These are phyloP conservation scores for Conomelus anceps DNA, from an alignment of 2,888 invertebrate genomes.

Conservation along the genomic window DNA sequence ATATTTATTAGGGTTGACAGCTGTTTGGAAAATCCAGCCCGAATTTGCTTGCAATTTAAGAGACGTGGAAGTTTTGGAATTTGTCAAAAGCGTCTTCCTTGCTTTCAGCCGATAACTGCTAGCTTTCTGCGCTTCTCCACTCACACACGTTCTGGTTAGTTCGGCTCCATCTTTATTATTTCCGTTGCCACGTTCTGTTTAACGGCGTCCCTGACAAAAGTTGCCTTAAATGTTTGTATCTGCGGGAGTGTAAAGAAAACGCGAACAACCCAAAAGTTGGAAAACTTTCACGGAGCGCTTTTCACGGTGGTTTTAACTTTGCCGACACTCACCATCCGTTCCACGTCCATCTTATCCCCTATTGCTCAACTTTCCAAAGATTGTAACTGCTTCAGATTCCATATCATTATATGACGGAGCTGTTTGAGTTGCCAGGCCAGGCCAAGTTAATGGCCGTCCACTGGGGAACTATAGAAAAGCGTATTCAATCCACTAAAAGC, in stretches of 20 bases:
- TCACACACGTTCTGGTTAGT: background rate
- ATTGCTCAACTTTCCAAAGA: background rate
- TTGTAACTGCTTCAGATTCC: background rate
- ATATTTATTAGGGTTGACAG: background rate
- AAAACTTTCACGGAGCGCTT: background rate
- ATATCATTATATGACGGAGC: background rate
- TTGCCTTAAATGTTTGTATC: background rate
- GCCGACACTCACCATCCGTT: too few species aligned
- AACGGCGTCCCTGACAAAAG: too few species aligned
- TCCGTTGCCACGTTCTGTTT: too few species aligned
- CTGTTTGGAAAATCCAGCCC: background rate
- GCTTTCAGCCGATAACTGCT: background rate
- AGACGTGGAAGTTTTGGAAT: background rate
- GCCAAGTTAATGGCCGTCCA: background rate
- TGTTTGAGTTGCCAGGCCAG: background rate
- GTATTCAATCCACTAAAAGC: background rate
- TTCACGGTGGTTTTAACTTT: background rate
- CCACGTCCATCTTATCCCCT: background rate
- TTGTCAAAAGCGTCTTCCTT: background rate
- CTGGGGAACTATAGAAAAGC: background rate
- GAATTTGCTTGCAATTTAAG: background rate
- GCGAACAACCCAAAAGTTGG: background rate
- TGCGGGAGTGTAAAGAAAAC: background rate
- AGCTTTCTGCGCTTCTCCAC: background rate
- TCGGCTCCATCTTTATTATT: background rate